Evolutionary conservation across 2,113 vertebrate species (phyloP).

Genomic region (Ornithorhynchus anatinus): DNA sequence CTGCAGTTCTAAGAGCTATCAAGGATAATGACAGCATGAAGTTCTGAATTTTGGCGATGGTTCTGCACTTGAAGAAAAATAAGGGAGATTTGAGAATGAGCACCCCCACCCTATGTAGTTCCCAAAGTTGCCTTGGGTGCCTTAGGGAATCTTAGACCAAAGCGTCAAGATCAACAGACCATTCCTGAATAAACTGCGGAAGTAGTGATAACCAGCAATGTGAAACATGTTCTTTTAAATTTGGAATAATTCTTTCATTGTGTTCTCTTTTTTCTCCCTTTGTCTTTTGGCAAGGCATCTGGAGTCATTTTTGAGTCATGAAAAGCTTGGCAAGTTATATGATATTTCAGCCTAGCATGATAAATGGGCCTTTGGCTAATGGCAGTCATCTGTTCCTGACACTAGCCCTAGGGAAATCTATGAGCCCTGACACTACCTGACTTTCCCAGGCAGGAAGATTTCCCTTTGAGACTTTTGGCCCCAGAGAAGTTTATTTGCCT

Average conservation of each 20-base stretch:
- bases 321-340: not conserved
- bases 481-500: not conserved
- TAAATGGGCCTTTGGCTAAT: not conserved
- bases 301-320: not conserved
- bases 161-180: not conserved
- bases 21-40: no score
- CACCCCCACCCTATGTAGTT: not conserved
- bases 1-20: no score
- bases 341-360: not conserved
- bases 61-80: no score
- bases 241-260: not conserved
- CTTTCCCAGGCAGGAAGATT: not conserved
- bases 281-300: not conserved
- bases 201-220: no score
- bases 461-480: not conserved
- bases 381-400: not conserved
- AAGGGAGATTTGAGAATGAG: no score
- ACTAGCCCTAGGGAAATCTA: not conserved
- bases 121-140: not conserved
- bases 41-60: no score
- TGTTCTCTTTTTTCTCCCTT: not conserved
- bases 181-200: not conserved
- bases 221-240: no score
- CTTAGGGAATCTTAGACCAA: fast-evolving
- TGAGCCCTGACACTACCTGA: not conserved